Evolutionary conservation across 1,140 invertebrate species (phyloP), one percentile per base, ranked within the genome.

Genomic region (Ostrea denselamellosa): DNA sequence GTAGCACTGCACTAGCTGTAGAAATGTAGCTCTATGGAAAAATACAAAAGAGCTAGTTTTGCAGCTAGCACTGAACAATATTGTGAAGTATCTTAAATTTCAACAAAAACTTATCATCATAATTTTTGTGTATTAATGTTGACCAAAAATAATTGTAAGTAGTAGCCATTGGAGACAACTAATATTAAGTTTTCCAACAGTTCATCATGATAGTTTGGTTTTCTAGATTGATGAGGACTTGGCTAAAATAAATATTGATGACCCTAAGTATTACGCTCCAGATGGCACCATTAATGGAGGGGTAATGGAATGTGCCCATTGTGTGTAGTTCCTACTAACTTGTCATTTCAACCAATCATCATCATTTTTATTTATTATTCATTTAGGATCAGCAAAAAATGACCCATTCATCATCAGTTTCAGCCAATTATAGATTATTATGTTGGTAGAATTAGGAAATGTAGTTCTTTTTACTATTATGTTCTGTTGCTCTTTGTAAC

Each of bases 191-290:
- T 53, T 65, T 44, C 84, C 54, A 85, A 10, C 14, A 44, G 12
- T 83, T 65, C 56, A 68, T 83, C 19, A 53, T 19, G 44, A 28
- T 28, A 14, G 68, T 19, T 83, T 81, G n/a, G 25, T 71, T 56
- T 84, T 93, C 82, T 93, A 95, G 94, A 94, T 95, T 91, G 94
- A 94, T 89, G 94, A 95, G 89, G 94, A 95, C 89, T 90, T 95
- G 86, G 94, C 94, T 89, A 95, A 94, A 89, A 95, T 95, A 88
- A 94, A 94, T 92, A 92, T 94, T 85, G 94, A 94, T 92, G 94
- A 94, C 81, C 94, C 94, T 58, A 93, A 93, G 86, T 94, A 94
- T 85, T 89, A 89, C 87, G 88, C 91, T 77, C 90, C 92, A 58
- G 93, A 94, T 85, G 92, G 90, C 58, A 91, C 92, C 17, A 91